Conservation (phyloP, 2,113 vertebrate genomes). For the Halichoeres trimaculatus region DNA sequence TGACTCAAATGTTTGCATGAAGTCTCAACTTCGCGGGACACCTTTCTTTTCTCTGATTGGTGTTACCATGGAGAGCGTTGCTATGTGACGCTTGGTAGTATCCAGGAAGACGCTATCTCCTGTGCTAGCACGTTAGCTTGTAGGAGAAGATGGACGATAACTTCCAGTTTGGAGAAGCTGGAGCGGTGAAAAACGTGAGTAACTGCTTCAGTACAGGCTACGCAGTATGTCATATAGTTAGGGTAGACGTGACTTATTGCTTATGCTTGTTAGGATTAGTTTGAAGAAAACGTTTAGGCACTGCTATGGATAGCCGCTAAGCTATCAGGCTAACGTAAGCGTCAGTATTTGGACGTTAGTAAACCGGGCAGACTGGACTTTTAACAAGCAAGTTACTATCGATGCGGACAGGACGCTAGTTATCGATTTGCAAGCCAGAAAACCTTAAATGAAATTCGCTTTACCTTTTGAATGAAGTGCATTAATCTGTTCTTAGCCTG, state of each 20-base stretch:
- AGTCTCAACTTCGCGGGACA: no score
- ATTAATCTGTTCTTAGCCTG: no score
- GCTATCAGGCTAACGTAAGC: slow-evolving; percentile 11
- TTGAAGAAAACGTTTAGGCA: not conserved
- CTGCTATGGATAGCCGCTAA: slow-evolving; percentile 46
- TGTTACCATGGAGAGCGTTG: slow-evolving; percentile 78
- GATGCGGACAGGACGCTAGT: not conserved
- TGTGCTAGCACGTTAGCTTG: not conserved
- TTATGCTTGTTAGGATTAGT: not conserved
- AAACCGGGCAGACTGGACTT: not conserved
- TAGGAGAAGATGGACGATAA: slow-evolving; percentile 84
- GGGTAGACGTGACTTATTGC: no score
- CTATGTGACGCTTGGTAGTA: slow-evolving; percentile 70
- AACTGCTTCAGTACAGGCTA: not conserved
- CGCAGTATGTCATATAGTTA: not conserved
- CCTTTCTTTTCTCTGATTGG: slow-evolving; percentile 18
- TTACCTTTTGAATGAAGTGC: no score
- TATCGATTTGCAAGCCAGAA: no score
- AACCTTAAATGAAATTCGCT: not conserved
- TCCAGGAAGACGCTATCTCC: slow-evolving; percentile 76
- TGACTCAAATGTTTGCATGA: no score
- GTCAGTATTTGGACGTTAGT: not conserved
- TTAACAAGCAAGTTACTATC: not conserved
- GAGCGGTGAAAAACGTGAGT: slow-evolving; percentile 76
- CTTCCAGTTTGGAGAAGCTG: slow-evolving; percentile 77